Conservation (phyloP, 2,113 vertebrate species). For the Bos javanicus region DNA sequence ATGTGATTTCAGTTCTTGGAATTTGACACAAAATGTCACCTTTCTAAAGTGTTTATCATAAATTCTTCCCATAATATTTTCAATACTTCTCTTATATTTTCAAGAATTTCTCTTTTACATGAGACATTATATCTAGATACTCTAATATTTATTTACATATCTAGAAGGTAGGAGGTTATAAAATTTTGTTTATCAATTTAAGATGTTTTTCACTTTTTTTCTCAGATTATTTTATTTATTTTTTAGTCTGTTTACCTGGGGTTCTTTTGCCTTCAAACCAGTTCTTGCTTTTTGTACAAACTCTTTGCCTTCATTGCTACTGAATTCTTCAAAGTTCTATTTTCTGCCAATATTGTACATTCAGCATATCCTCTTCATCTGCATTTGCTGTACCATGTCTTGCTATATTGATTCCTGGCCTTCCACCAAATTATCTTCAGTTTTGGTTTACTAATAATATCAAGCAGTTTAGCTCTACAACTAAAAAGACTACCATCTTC, state of each 20-base stretch:
- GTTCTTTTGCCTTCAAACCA: neutral
- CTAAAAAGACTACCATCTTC: neutral
- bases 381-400: neutral
- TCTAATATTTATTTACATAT: neutral
- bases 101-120: neutral
- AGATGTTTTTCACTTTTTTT: neutral
- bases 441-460: neutral
- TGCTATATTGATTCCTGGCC: neutral
- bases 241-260: constrained; percentile 1
- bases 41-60: neutral
- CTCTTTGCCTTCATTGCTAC: neutral
- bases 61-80: neutral
- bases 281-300: constrained; percentile 32
- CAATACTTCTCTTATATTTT: neutral
- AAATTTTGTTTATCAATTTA: neutral
- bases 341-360: neutral
- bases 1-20: neutral
- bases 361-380: neutral
- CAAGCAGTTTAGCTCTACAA: neutral
- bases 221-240: neutral
- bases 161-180: neutral
- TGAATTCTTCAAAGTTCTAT: neutral
- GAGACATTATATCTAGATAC: neutral
- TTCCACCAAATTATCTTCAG: neutral
- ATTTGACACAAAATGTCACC: neutral